Evolutionary conservation across 2,888 invertebrate genomes (phyloP).

Genomic region (Teleogryllus oceanicus): DNA sequence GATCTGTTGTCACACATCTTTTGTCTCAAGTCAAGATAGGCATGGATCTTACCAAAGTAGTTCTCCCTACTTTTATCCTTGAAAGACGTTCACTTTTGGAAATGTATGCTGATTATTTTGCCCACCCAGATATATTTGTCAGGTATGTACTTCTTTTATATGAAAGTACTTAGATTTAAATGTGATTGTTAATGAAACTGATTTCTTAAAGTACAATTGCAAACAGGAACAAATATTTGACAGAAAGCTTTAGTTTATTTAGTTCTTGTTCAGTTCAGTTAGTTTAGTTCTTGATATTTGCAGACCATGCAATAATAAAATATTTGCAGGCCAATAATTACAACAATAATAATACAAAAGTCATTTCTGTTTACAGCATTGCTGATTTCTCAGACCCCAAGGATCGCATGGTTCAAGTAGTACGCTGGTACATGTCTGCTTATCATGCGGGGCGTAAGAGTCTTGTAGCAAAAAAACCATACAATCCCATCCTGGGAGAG

Average conservation of each 20-base stretch:
- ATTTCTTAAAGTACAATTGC: too few species aligned
- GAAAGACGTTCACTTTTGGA: constrained; percentile 95
- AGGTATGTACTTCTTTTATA: constrained; percentile 54
- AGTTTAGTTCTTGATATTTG: too few species aligned
- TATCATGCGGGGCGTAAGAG: constrained; percentile 98
- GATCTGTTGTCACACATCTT: constrained; percentile 94
- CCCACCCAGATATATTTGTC: constrained; percentile 95
- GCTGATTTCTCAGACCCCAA: constrained; percentile 79
- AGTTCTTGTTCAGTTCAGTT: too few species aligned
- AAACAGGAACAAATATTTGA: too few species aligned
- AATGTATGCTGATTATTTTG: constrained; percentile 99
- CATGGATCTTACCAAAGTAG: constrained; percentile 99
- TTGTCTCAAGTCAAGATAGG: constrained; percentile 97
- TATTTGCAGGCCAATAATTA: background rate
- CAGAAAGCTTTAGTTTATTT: too few species aligned
- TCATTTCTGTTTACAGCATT: constrained; percentile 60
- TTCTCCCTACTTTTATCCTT: constrained; percentile 96
- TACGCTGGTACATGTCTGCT: constrained; percentile 96
- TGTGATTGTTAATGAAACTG: too few species aligned
- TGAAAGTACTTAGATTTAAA: too few species aligned
- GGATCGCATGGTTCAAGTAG: constrained; percentile 90
- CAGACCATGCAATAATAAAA: too few species aligned
- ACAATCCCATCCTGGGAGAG: constrained; percentile 97
- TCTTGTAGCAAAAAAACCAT: constrained; percentile 96
- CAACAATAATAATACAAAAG: background rate